Conservation (phyloP, 2,113 vertebrate species). For the Pangasianodon hypophthalmus region DNA sequence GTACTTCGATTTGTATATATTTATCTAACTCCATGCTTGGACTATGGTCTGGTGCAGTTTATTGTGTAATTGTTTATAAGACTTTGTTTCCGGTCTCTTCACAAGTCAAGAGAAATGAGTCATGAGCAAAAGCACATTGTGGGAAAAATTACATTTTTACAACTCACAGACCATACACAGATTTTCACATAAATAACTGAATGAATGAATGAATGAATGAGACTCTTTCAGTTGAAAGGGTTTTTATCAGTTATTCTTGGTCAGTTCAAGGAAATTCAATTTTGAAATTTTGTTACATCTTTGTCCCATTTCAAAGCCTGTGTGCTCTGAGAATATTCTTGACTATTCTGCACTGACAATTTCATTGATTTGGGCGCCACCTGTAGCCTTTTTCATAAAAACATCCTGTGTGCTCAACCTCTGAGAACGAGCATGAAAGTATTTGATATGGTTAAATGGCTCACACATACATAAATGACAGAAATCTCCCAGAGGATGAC, state of each 20-base stretch:
- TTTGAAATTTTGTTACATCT: too few species aligned
- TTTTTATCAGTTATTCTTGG: neutral
- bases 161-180: neutral
- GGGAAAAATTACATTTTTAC: neutral
- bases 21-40: conserved; percentile 9
- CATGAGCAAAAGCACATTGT: neutral
- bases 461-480: neutral
- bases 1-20: neutral
- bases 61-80: conserved; percentile 11
- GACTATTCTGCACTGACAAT: neutral
- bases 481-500: neutral
- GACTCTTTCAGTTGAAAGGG: neutral
- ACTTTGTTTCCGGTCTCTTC: conserved; percentile 2
- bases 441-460: neutral
- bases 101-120: neutral
- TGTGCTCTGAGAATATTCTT: neutral
- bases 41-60: neutral
- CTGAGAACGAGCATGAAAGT: neutral
- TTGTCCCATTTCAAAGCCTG: neutral
- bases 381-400: neutral
- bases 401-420: neutral
- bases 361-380: neutral
- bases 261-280: neutral
- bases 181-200: neutral
- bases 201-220: neutral